These are phyloP conservation scores for Melanaphis sacchari DNA, from an alignment of 1,140 invertebrate genomes.

Conservation along the genomic window DNA sequence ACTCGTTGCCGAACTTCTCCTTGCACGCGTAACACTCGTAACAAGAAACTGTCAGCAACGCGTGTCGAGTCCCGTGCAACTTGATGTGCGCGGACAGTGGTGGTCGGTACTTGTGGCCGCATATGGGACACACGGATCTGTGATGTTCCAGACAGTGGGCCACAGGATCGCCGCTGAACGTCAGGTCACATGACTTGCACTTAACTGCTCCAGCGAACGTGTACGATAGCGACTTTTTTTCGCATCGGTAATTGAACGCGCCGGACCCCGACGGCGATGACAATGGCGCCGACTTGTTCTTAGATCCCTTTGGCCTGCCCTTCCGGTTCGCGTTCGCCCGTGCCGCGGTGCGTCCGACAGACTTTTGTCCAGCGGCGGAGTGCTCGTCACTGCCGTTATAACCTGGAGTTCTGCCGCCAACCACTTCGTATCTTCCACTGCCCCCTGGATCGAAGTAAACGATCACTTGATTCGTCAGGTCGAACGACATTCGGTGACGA, in stretches of 20 bases:
- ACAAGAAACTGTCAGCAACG: not conserved
- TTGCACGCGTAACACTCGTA: constrained; percentile 25
- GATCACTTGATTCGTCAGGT: not conserved
- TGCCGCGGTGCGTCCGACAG: too few species aligned
- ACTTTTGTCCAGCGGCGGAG: not conserved
- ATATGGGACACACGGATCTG: not conserved
- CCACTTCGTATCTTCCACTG: not conserved
- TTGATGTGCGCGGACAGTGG: not conserved
- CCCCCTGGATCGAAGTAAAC: not conserved
- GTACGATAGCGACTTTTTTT: not conserved
- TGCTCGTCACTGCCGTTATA: not conserved
- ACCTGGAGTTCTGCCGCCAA: not conserved
- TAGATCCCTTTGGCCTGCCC: constrained; percentile 53
- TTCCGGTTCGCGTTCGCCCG: not conserved
- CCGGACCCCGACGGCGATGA: not conserved
- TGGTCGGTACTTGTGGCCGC: not conserved
- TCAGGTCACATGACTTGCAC: not conserved
- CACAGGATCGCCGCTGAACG: not conserved
- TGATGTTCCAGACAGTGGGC: constrained; percentile 11
- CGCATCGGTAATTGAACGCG: not conserved
- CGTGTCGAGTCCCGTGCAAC: not conserved
- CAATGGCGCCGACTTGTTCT: not conserved
- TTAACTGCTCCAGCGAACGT: not conserved
- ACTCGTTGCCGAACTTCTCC: constrained; percentile 6
- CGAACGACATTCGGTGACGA: not conserved